A percentile compares a stretch with the other conserved stretches of the same genome.
Conservation (phyloP, 2,797 vertebrate species). For the Sternarchorhynchus goeldii region DNA sequence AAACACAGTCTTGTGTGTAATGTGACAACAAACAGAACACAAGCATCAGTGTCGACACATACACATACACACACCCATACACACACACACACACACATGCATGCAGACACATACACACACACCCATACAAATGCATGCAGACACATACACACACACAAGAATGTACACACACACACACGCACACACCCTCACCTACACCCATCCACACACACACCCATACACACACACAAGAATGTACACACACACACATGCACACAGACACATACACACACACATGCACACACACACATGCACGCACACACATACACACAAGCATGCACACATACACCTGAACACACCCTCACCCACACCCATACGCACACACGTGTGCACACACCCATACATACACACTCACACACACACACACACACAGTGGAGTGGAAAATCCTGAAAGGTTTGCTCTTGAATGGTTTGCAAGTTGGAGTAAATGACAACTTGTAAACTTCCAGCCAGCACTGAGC, state of each 20-base stretch:
- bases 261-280: too few species aligned
- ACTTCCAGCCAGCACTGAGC: constrained; percentile 1
- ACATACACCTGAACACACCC: too few species aligned
- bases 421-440: constrained; percentile 28
- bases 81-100: too few species aligned
- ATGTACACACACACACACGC: too few species aligned
- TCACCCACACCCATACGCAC: neutral
- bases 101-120: neutral
- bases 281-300: neutral
- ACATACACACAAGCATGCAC: neutral
- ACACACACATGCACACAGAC: neutral
- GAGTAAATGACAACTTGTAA: constrained; percentile 25
- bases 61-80: too few species aligned
- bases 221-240: neutral
- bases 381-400: constrained; percentile 12
- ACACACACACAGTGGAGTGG: neutral
- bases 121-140: neutral
- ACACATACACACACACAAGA: neutral
- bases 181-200: too few species aligned
- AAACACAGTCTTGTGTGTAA: constrained; percentile 34
- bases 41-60: too few species aligned
- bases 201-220: neutral
- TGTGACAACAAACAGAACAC: constrained; percentile 32
- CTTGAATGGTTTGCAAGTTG: constrained; percentile 6
- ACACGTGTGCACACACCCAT: neutral